Conservation (phyloP, 2,113 vertebrate species). For the Alouatta palliata region DNA sequence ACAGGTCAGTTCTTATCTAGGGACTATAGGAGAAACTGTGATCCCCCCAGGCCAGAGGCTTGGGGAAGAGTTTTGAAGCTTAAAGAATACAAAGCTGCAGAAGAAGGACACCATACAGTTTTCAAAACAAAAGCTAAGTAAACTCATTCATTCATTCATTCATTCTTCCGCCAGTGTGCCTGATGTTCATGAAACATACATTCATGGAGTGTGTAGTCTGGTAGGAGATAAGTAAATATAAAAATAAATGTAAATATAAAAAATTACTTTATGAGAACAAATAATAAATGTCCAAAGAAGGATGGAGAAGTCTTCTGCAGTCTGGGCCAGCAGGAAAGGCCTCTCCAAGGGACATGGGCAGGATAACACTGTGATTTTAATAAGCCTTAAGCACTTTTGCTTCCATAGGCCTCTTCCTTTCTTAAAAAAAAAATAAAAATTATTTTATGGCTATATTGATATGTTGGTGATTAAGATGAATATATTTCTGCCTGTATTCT, state of each 20-base stretch:
- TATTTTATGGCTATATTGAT: background rate
- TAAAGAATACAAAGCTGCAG: background rate
- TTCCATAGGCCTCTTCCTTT: background rate
- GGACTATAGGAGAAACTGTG: background rate
- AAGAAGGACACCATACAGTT: background rate
- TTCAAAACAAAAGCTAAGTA: background rate
- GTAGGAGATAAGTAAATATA: background rate
- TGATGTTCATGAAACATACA: rapidly evolving
- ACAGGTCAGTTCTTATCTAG: background rate
- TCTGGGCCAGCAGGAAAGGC: too few relatives aligned
- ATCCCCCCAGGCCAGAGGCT: background rate
- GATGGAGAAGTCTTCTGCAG: background rate
- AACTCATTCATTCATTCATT: background rate
- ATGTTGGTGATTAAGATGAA: background rate
- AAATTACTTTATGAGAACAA: background rate
- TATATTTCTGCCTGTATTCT: background rate
- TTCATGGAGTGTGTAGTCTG: rapidly evolving
- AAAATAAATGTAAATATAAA: background rate
- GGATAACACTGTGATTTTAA: background rate
- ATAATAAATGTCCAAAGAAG: background rate
- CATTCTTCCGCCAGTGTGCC: too few relatives aligned
- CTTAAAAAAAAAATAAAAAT: background rate
- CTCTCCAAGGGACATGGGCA: background rate
- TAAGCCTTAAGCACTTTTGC: too few relatives aligned
- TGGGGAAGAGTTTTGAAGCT: background rate